Base-by-base conservation (phyloP, 2,888 invertebrate species). In the Amblyjoppa fuscipennis region DNA sequence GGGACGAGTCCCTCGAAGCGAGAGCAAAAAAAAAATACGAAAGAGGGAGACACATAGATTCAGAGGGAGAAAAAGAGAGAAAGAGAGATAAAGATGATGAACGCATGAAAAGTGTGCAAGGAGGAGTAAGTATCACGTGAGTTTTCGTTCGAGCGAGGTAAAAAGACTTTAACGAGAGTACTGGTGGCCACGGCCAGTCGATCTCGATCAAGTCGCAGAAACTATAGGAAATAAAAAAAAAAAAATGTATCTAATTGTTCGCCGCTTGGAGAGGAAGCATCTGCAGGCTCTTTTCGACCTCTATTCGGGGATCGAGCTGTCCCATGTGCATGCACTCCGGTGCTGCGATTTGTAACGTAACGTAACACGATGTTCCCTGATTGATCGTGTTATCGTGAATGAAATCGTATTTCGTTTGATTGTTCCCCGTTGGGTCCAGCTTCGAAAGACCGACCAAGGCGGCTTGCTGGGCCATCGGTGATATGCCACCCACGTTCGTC, bases 401-500 rank as follows among this genome's bases (percentile, higher is more conserved):
- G n/a, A 81, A 86, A 68, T 86, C 86, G 83, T 86, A 86, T 38
- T 86, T 86, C 7, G 73, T 86, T 25, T 79, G 73, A 59, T 83
- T 81, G 20, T 69, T 81, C n/a, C 61, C 28, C 20, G 76, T 13
- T 13, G 74, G 83, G 9, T 86, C 86, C 28, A 83, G 34, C 16
- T 86, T 83, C 25, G 86, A 81, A 0, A 86, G 69, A 88, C 90
- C 90, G 56, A 92, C 91, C 81, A 92, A 75, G 1, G 91, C 86
- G 6, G 91, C 89, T 84, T 91, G 92, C 71, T 93, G 93, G 25
- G 92, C 92, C 81, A 93, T 93, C n/a, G 90, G 90, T 9, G 92
- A 89, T 7, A 93, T 92, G 13, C 92, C 92, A 13, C 92, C 91
- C 16, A 93, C 92, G 38, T 87, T 93, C 34, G 96, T 96, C 2